Base-by-base conservation (phyloP, 2,113 vertebrate genomes). In the Athene cunicularia region DNA sequence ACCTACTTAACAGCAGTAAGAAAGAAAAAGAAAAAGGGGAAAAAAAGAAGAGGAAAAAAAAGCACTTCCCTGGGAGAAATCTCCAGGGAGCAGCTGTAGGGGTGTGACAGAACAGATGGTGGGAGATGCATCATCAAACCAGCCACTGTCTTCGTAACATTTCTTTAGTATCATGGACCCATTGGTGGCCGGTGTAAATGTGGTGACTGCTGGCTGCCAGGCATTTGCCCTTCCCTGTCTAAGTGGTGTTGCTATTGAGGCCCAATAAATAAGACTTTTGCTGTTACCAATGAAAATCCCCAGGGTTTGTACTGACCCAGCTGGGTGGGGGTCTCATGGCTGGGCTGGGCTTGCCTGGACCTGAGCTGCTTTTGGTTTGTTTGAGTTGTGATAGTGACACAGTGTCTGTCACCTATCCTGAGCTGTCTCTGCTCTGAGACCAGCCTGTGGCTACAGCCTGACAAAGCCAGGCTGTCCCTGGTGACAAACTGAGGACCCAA, bases 251-350 rank as follows among this genome's bases (percentile, higher is more conserved):
- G 35, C 20, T 71, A 43, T 17, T 71, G 24, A 62, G 75, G 49
- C 19, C 32, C 49, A 16, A 5, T 11, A 43, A 28, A 55, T 9
- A 6, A 1, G 43, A 20, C 5, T 49, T 60, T 14, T 62, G 27
- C 26, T 14, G 3, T 12, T n/a, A 30, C 17, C 32, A 60, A 22
- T 27, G 58, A 60, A 39, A 68, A 27, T 27, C 20, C 50, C 26
- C 16, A 17, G 52, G 39, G 30, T 43, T 32, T 43, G 30, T 15
- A 37, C 64, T 35, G 68, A 39, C n/a, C 47, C 8, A 0, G 8
- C 12, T 37, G 23, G 1, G 1, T 1, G 9, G 43, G 43, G 56
- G 10, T 47, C 37, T 35, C 2, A 5, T 4, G 6, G 12, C 28
- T 0, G 6, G 58, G 2, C 64, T 87, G 88, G 39, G 47, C 59